A percentile compares a stretch with the other conserved stretches of the same genome.
Conservation (phyloP, 1,140 invertebrate species). For the Pomphorhynchus laevis region DNA sequence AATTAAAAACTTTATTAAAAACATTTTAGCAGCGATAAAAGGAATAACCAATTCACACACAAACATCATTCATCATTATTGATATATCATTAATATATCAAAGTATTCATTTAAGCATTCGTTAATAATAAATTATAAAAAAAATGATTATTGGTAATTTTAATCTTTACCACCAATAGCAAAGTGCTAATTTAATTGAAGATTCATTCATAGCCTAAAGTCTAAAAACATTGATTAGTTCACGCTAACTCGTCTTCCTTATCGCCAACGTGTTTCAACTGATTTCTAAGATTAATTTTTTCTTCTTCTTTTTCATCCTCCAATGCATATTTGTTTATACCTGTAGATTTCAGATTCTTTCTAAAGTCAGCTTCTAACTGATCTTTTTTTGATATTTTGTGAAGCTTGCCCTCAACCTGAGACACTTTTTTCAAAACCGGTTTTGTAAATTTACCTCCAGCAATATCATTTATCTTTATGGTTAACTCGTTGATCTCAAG, state of each 20-base stretch:
- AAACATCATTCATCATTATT: too few relatives aligned
- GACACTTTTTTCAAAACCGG: slow-evolving; percentile 95
- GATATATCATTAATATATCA: too few relatives aligned
- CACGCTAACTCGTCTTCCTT: slow-evolving; percentile 3
- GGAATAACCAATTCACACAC: too few relatives aligned
- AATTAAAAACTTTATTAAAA: too few relatives aligned
- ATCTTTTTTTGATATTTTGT: slow-evolving; percentile 8
- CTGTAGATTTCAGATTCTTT: slow-evolving; percentile 8
- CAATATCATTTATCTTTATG: slow-evolving; percentile 93
- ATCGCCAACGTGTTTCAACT: slow-evolving; percentile 9
- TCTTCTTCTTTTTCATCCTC: slow-evolving; percentile 7
- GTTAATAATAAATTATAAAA: too few relatives aligned
- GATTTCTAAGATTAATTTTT: slow-evolving; percentile 9
- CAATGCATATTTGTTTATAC: slow-evolving; percentile 8
- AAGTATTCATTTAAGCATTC: too few relatives aligned
- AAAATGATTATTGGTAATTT: too few relatives aligned
- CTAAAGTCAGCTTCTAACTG: slow-evolving; percentile 5
- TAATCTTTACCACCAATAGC: too few relatives aligned
- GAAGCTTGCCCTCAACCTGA: slow-evolving; percentile 78
- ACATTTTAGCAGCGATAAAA: too few relatives aligned
- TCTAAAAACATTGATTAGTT: too few relatives aligned
- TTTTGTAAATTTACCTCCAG: slow-evolving; percentile 99
- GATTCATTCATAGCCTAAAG: too few relatives aligned
- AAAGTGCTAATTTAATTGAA: too few relatives aligned
- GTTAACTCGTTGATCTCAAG: slow-evolving; percentile 89